Conservation (phyloP, 1,140 invertebrate species). For the Lordiphosa mommai region DNA sequence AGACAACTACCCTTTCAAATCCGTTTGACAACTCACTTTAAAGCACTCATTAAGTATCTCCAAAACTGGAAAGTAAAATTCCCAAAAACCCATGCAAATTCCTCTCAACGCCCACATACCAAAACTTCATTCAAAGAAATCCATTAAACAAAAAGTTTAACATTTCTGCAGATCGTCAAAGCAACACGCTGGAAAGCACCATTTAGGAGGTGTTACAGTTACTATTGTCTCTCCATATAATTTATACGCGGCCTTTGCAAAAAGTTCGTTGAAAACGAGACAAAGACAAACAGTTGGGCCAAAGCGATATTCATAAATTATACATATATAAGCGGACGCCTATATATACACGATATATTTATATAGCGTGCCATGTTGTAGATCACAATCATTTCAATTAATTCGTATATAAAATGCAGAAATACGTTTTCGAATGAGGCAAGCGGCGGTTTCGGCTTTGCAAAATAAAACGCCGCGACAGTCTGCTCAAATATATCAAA, state of each 20-base stretch:
- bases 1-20: too few relatives aligned
- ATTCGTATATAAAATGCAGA: constrained; percentile 70
- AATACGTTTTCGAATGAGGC: constrained; percentile 41
- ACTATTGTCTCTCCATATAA: constrained; percentile 60
- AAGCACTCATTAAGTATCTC: too few relatives aligned
- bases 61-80: constrained; percentile 5
- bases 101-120: constrained; percentile 25
- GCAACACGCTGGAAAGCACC: constrained; percentile 14
- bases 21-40: too few relatives aligned
- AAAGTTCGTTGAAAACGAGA: constrained; percentile 50
- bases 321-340: constrained; percentile 20
- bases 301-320: constrained; percentile 62
- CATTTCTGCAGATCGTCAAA: constrained; percentile 1
- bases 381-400: constrained; percentile 78
- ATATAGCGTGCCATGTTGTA: constrained; percentile 54
- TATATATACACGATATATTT: constrained; percentile 13
- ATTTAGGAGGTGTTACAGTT: constrained; percentile 65
- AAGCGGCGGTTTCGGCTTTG: constrained; percentile 50
- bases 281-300: constrained; percentile 50
- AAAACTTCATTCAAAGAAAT: constrained; percentile 1
- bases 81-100: constrained; percentile 35
- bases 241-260: constrained; percentile 49
- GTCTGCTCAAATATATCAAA: constrained; percentile 68
- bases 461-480: constrained; percentile 58
- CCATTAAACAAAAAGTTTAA: background rate